These are phyloP conservation scores for Drosophila truncata DNA, from an alignment of 1,140 invertebrate species.

Conservation along the genomic window DNA sequence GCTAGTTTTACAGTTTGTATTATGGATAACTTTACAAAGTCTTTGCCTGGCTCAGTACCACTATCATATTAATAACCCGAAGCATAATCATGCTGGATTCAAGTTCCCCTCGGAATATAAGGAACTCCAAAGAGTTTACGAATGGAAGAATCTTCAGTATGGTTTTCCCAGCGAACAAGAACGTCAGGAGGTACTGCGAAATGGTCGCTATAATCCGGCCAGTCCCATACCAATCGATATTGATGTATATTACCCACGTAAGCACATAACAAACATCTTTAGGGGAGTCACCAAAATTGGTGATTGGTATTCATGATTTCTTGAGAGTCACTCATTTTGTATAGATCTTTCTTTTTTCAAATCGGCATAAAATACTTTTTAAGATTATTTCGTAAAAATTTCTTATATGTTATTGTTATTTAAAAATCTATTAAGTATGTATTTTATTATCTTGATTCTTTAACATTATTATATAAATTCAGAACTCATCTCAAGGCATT, in stretches of 20 bases:
- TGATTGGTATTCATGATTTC: background rate
- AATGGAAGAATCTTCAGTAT: constrained; percentile 62
- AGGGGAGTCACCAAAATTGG: background rate
- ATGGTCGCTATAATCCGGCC: constrained; percentile 57
- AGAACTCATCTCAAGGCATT: background rate
- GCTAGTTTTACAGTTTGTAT: constrained; percentile 3
- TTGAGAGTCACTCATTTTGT: background rate
- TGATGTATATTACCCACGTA: constrained; percentile 65
- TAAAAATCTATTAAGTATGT: background rate
- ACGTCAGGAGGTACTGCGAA: constrained; percentile 31
- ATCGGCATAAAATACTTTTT: background rate
- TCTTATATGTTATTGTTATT: background rate
- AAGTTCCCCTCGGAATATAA: constrained; percentile 29
- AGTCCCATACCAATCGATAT: constrained; percentile 69
- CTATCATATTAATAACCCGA: constrained; percentile 14
- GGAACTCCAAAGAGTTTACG: constrained; percentile 39
- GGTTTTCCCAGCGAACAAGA: constrained; percentile 59
- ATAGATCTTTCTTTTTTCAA: background rate
- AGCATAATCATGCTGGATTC: background rate
- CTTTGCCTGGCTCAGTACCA: constrained; percentile 16
- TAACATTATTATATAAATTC: background rate
- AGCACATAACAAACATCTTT: constrained; percentile 7
- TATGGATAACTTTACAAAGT: constrained; percentile 6
- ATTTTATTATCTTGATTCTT: constrained; percentile 1
- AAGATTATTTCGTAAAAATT: background rate